Evolutionary conservation across 2,113 vertebrate species (phyloP).

Genomic region (Siphamia tubifer): DNA sequence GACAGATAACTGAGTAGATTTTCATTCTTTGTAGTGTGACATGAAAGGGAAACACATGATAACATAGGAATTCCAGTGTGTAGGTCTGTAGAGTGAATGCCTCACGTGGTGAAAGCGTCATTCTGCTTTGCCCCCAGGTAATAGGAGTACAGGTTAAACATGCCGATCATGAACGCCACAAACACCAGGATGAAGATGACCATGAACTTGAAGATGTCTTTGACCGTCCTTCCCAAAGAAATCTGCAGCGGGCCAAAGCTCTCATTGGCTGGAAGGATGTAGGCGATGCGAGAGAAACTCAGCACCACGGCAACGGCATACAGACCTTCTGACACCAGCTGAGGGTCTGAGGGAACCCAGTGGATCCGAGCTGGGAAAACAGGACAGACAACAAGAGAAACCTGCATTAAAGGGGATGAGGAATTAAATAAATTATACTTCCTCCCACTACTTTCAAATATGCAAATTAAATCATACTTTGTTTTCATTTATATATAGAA

Average conservation of each 20-base stretch:
- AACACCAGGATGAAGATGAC: conserved; percentile 99
- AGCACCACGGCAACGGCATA: conserved; percentile 96
- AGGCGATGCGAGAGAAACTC: conserved; percentile 97
- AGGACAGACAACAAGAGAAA: neutral
- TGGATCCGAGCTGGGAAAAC: conserved; percentile 85
- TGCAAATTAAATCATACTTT: too few species aligned
- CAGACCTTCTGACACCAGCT: conserved; percentile 95
- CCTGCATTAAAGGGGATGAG: too few species aligned
- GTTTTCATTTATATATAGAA: too few species aligned
- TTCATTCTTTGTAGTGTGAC: too few species aligned
- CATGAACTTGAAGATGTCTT: conserved; percentile 99
- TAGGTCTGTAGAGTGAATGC: neutral
- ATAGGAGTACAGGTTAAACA: conserved; percentile 98
- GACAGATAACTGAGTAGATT: too few species aligned
- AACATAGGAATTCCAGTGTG: neutral
- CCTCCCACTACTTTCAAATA: too few species aligned
- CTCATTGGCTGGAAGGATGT: conserved; percentile 97
- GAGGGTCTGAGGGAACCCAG: conserved; percentile 94
- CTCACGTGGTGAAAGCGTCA: conserved; percentile 97
- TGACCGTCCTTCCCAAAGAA: conserved; percentile 95
- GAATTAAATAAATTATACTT: too few species aligned
- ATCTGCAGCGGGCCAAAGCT: conserved; percentile 97
- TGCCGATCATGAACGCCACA: conserved; percentile 98
- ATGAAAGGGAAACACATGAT: too few species aligned
- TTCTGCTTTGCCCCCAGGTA: conserved; percentile 96